Percentiles rank a stretch among this genome's conserved stretches.
These are phyloP conservation scores for Crotalus helleri DNA, from an alignment of 2,113 vertebrate genomes.

Conservation along the genomic window DNA sequence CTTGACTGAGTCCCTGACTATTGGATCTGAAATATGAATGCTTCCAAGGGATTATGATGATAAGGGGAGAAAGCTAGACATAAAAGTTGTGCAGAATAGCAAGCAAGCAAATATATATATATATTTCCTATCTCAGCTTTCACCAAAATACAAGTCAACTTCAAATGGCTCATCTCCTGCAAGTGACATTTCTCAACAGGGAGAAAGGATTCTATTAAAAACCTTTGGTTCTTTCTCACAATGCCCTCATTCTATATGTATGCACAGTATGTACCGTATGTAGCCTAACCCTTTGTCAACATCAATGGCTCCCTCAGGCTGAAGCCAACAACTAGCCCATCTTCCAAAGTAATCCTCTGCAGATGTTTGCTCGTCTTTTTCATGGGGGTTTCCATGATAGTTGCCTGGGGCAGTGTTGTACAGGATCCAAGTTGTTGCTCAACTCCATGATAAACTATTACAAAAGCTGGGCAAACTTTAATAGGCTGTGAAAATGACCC, in stretches of 20 bases:
- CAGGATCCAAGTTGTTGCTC: neutral
- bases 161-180: neutral
- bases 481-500: neutral
- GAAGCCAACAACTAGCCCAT: neutral
- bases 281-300: neutral
- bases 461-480: neutral
- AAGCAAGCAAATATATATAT: neutral
- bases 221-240: neutral
- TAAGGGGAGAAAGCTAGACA: neutral
- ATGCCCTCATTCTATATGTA: neutral
- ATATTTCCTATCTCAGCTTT: neutral
- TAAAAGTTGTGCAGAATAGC: neutral
- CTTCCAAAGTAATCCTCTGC: neutral
- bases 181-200: neutral
- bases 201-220: neutral
- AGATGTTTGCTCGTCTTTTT: neutral
- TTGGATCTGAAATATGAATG: slow-evolving; percentile 7
- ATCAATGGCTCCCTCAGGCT: neutral
- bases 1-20: neutral
- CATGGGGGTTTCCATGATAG: neutral
- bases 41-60: neutral
- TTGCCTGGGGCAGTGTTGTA: neutral
- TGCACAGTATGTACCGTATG: neutral
- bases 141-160: neutral
- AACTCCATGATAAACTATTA: neutral